Evolutionary conservation across 2,888 invertebrate species (phyloP), one percentile per base, ranked within the genome.

Genomic region (Eudasyphora cyanicolor): DNA sequence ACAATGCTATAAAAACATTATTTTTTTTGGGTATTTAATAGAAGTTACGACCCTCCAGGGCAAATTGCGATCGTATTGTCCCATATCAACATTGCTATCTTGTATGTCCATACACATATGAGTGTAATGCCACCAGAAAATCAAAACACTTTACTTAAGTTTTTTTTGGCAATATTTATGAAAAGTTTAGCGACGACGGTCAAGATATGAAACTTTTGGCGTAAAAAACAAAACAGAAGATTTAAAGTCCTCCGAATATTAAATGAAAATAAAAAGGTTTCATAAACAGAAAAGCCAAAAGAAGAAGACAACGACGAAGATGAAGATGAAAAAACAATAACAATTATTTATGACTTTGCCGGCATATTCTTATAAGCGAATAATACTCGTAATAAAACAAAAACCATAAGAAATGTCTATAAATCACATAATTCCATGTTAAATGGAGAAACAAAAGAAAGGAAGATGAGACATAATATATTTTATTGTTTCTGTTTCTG

Each of bases 321-420:
- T 57, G 24, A 64, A 4, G 35, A 19, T 6, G 10, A 85, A 86
- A n/a, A 82, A 85, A 76, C 83, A 86, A 85, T 89, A 87, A 89
- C 88, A 88, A 89, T 88, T 89, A 91, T 90, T 90, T 90, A 91
- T 90, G 88, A 85, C 88, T 88, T 88, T 88, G 88, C 86, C 87
- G 88, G 87, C 86, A 88, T 87, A 90, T 91, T 90, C 90, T 90
- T 88, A 86, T 76, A 81, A 67, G 67, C 42, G 67, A 67, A 67
- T 67, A 38, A 67, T 67, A 60, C 60, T 42, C 74, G 71, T 73
- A 76, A 35, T 71, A 80, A 69, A 64, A 67, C 67, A 38, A 74
- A 81, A 79, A 70, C 49, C 42, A 57, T 21, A 70, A 84, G 70
- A 75, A 84, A 79, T 77, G 74, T 57, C 79, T 79, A 84, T 84